Evolutionary conservation across 1,140 invertebrate species (phyloP), one percentile per base, ranked within the genome.

Genomic region (Camponotus floridanus): DNA sequence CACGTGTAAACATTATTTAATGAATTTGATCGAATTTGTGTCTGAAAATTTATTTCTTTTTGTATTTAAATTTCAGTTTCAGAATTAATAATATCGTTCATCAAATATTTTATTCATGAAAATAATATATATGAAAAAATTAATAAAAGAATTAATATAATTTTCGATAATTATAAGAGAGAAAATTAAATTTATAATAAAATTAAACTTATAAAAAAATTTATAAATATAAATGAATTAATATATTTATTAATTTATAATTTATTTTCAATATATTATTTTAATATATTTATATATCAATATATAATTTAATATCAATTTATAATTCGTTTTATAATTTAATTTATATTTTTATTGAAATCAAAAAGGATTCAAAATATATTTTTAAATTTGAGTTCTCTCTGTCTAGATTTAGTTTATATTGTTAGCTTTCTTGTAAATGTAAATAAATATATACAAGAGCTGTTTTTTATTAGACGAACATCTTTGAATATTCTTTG

Each of bases 1-100:
- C 42, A 33, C 18, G 42, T 21, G 76, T 18, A 33, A 42, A 78
- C 21, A 42, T 78, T 62, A 51, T 78, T 11, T 61, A 8, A 74
- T 42, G 3, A 33, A 73, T 57, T 21, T 74, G n/a, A 57, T 62
- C 11, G 1, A 65, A 64, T 64, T 9, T 64, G 6, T 78, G 6
- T 61, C 9, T 2, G 2, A 55, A 0, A 73, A 18, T 57, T 57
- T 57, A 21, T 73, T 4, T 21, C 26, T 76, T 59, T 42, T 15
- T 0, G 8, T 26, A 55, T 18, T 8, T 55, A 26, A 18, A 36
- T 76, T 62, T 62, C 1, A 18, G 11, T 42, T 21, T 61, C 8
- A 15, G 11, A 62, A 21, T 48, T 33, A 26, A 45, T 59, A 55
- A 57, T 57, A 74, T 39, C 18, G 15, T 8, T 57, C 0, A 57